These are phyloP conservation scores for Melanotaenia maccullochi DNA, from an alignment of 2,797 vertebrate genomes.

Conservation along the genomic window DNA sequence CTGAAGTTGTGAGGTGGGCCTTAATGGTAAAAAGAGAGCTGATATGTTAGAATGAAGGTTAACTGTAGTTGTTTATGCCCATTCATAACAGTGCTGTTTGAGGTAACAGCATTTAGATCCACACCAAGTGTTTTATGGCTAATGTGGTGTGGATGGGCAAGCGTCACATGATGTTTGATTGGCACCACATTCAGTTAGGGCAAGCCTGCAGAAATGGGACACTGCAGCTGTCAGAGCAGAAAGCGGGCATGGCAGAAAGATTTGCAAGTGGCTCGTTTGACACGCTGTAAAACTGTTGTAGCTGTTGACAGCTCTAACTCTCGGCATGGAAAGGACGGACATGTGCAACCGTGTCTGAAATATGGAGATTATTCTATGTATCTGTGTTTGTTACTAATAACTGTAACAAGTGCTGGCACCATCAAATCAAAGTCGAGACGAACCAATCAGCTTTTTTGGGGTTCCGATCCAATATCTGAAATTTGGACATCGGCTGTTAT, in stretches of 20 bases:
- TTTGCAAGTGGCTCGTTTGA: conserved; percentile 37
- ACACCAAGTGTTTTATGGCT: conserved; percentile 11
- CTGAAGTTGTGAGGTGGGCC: neutral
- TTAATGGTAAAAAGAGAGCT: neutral
- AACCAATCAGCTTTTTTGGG: no score
- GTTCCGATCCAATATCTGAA: no score
- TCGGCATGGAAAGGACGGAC: conserved; percentile 5
- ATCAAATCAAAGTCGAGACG: no score
- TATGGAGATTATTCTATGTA: neutral
- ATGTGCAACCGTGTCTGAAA: conserved; percentile 21
- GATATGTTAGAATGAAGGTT: neutral
- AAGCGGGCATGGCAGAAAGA: conserved; percentile 24
- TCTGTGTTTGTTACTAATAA: conserved; percentile 11
- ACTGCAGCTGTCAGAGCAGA: conserved; percentile 44
- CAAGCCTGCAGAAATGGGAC: conserved; percentile 54
- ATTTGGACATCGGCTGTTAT: no score
- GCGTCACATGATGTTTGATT: conserved; percentile 44
- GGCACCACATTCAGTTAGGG: conserved; percentile 55
- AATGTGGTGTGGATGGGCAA: conserved; percentile 13
- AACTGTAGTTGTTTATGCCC: neutral
- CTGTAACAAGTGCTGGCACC: neutral
- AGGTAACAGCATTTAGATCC: conserved; percentile 19
- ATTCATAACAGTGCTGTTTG: conserved; percentile 9
- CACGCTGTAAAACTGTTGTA: conserved; percentile 42
- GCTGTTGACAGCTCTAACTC: conserved; percentile 51